phyloP scores from a whole-genome alignment of 2,797 vertebrate species.

The Sandelia bainsii region DNA sequence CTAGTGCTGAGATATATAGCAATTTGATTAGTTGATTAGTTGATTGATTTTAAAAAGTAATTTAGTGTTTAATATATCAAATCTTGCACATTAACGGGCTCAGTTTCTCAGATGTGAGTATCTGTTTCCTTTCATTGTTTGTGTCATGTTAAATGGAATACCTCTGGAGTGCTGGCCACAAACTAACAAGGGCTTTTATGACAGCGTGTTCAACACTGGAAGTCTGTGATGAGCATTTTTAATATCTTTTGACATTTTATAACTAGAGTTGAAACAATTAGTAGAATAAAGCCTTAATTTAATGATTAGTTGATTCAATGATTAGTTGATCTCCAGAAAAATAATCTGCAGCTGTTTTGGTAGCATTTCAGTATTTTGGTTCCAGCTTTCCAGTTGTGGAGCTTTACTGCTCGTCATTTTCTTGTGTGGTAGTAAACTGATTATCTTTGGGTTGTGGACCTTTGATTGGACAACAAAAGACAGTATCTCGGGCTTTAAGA shows the following conservation, averaged over 20 bases:
- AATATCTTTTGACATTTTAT: background rate
- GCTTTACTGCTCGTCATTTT: background rate
- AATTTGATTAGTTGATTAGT: background rate
- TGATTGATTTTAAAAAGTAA: no score
- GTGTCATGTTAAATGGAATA: background rate
- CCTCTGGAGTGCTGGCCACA: background rate
- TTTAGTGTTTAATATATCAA: background rate
- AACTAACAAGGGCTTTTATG: background rate
- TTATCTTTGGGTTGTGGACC: background rate
- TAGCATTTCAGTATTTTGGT: no score
- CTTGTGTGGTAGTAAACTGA: background rate
- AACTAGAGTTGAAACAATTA: background rate
- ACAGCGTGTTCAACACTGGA: background rate
- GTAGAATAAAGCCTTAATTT: no score
- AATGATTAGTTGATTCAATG: background rate
- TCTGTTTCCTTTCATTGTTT: background rate
- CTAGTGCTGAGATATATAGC: background rate
- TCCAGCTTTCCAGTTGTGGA: background rate
- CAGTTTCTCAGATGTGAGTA: background rate
- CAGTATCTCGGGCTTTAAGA: background rate
- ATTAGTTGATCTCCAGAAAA: no score
- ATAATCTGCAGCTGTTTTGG: no score
- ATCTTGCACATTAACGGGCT: background rate
- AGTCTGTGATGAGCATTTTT: background rate
- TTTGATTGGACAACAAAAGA: background rate